Evolutionary conservation across 2,888 invertebrate genomes (phyloP), one percentile per base, ranked within the genome.

Genomic region (Cancer borealis): DNA sequence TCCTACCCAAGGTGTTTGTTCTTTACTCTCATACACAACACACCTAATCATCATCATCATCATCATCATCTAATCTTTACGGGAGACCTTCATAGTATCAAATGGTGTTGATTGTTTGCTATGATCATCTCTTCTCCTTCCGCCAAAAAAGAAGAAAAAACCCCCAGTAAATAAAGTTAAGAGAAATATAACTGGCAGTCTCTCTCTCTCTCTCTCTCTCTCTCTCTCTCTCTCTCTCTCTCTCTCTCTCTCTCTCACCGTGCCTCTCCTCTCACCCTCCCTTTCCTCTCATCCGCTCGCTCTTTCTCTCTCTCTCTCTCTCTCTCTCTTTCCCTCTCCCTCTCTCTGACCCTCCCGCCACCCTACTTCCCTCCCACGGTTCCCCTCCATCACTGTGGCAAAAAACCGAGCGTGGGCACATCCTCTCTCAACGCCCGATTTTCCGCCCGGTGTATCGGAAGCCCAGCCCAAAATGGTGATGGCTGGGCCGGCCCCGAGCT

Each of bases 391-490:
- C 87, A 87, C 54, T n/a, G 87, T 26, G 84, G 54, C 8, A 87
- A 92, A 92, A 92, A 92, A 54, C 49, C 26, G 39, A 60, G 92
- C 26, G 87, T 73, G 60, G 88, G 92, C 54, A 79, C 93, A 79
- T 91, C 88, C 91, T 93, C 90, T 93, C 91, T 47, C 91, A 91
- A 84, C 93, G 54, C 21, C 91, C 91, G 91, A 91, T 91, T 93
- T 93, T 93, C 66, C 93, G 93, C 93, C 91, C 91, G 26, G 93
- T 91, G 84, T 91, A 54, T 91, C 87, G 93, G 93, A 93, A 93
- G 91, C 30, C 73, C 93, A 91, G 87, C 30, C 91, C 93, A 88
- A 93, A 93, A 93, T 93, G 93, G 93, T 93, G 93, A 93, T 93
- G 87, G 93, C 93, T 46, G 90, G 46, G 79, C 84, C 87, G 88